A percentile compares a stretch with the other conserved stretches of the same genome.
These are phyloP conservation scores for Labroides dimidiatus DNA, from an alignment of 2,797 vertebrate species.

Conservation along the genomic window DNA sequence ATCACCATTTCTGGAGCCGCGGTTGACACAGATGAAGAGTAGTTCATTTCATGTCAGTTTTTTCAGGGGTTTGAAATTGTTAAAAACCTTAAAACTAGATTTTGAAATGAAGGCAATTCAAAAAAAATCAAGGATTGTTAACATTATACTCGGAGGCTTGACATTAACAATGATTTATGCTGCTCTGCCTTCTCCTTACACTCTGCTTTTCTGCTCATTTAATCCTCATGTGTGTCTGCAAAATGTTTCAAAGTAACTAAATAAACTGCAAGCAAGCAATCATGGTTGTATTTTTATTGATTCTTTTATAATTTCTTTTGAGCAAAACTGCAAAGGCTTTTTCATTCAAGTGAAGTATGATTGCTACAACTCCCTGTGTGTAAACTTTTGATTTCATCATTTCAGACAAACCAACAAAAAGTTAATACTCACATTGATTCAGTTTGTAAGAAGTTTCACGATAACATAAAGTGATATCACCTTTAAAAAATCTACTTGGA, in stretches of 20 bases:
- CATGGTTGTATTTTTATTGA: conserved; percentile 33
- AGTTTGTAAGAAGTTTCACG: conserved; percentile 1
- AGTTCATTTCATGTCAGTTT: conserved; percentile 13
- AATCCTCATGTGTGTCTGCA: conserved; percentile 45
- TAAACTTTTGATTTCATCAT: conserved; percentile 22
- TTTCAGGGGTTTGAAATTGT: background rate
- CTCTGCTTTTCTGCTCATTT: conserved; percentile 28
- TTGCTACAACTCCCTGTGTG: background rate
- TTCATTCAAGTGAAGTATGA: conserved; percentile 1
- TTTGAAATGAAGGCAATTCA: background rate
- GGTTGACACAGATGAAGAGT: conserved; percentile 73
- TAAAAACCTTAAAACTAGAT: background rate
- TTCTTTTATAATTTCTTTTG: conserved; percentile 29
- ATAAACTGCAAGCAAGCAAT: conserved; percentile 66
- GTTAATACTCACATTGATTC: background rate
- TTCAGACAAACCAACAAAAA: too few relatives aligned
- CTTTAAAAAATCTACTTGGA: background rate
- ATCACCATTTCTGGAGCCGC: conserved; percentile 83
- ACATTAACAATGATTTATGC: background rate
- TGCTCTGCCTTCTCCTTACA: conserved; percentile 39
- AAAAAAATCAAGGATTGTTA: background rate
- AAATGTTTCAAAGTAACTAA: conserved; percentile 35
- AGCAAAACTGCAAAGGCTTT: conserved; percentile 17
- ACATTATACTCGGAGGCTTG: too few relatives aligned
- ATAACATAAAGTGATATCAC: background rate